These are phyloP conservation scores for Panzeria rudis DNA, from an alignment of 2,888 invertebrate genomes.

Conservation along the genomic window DNA sequence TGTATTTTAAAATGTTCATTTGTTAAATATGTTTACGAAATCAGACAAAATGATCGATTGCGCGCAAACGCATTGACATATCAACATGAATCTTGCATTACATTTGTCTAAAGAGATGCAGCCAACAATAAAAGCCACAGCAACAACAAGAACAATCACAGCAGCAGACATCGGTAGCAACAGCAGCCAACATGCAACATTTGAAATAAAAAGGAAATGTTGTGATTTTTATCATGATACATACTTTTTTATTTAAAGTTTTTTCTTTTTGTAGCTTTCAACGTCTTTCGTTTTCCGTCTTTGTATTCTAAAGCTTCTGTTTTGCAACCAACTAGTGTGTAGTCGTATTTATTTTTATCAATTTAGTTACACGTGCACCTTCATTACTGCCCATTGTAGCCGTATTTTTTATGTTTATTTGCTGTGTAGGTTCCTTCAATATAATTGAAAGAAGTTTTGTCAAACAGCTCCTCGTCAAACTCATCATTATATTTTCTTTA, in stretches of 20 bases:
- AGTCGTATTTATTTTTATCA: conserved; percentile 51
- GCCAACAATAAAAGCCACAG: conserved; percentile 31
- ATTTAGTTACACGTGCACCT: conserved; percentile 71
- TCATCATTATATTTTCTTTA: conserved; percentile 19
- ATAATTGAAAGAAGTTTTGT: conserved; percentile 22
- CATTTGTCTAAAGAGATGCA: conserved; percentile 71
- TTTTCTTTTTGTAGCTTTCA: conserved; percentile 10
- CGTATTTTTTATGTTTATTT: conserved; percentile 3
- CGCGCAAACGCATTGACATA: conserved; percentile 83
- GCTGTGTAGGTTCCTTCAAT: conserved; percentile 67
- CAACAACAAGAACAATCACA: conserved; percentile 16
- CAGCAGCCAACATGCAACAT: conserved; percentile 53
- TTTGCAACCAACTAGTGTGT: not conserved
- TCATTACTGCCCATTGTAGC: conserved; percentile 48
- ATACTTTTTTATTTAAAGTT: conserved; percentile 31
- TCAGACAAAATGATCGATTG: conserved; percentile 80
- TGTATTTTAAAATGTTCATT: conserved; percentile 70
- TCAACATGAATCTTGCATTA: conserved; percentile 74
- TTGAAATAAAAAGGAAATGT: conserved; percentile 74
- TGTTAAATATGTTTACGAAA: conserved; percentile 72
- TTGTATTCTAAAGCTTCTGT: conserved; percentile 28
- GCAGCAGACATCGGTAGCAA: conserved; percentile 29
- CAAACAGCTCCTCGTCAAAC: conserved; percentile 42
- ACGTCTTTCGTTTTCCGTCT: conserved; percentile 20
- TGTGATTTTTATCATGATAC: conserved; percentile 70